Evolutionary conservation across 2,888 invertebrate genomes (phyloP).

Genomic region (Mongoloraphidia duomilia): DNA sequence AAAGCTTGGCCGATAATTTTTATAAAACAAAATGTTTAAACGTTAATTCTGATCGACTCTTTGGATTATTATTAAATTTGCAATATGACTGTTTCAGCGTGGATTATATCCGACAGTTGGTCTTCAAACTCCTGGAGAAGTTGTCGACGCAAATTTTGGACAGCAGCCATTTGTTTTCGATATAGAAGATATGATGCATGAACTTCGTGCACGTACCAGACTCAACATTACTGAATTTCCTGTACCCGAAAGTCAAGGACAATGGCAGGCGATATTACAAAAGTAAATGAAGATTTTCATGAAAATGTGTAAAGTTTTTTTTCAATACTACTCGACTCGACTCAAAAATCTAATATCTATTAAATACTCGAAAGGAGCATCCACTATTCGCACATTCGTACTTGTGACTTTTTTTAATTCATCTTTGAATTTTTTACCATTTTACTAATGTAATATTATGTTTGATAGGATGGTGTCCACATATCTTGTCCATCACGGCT

Average conservation of each 20-base stretch:
- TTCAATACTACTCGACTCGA: too few relatives aligned
- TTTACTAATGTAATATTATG: constrained; percentile 6
- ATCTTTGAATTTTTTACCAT: background rate
- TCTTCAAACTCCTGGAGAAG: constrained; percentile 94
- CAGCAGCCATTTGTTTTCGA: constrained; percentile 95
- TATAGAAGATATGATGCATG: constrained; percentile 92
- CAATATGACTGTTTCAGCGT: constrained; percentile 41
- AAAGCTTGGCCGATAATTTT: too few relatives aligned
- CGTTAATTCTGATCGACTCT: background rate
- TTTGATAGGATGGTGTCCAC: constrained; percentile 82
- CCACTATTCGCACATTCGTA: constrained; percentile 1
- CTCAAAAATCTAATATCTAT: background rate
- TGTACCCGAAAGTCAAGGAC: constrained; percentile 71
- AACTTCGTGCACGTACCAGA: constrained; percentile 70
- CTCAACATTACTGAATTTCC: constrained; percentile 77
- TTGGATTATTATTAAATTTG: background rate
- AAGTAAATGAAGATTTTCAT: constrained; percentile 63
- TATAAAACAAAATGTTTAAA: too few relatives aligned
- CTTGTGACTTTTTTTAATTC: background rate
- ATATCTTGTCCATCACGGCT: constrained; percentile 96
- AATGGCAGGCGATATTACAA: constrained; percentile 86
- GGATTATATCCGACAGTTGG: constrained; percentile 97
- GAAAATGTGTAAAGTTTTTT: too few relatives aligned
- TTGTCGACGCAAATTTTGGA: constrained; percentile 97
- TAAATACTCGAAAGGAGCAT: background rate